These are phyloP conservation scores for Pelecanoides urinatrix DNA, from an alignment of 2,113 vertebrate species.

Conservation along the genomic window DNA sequence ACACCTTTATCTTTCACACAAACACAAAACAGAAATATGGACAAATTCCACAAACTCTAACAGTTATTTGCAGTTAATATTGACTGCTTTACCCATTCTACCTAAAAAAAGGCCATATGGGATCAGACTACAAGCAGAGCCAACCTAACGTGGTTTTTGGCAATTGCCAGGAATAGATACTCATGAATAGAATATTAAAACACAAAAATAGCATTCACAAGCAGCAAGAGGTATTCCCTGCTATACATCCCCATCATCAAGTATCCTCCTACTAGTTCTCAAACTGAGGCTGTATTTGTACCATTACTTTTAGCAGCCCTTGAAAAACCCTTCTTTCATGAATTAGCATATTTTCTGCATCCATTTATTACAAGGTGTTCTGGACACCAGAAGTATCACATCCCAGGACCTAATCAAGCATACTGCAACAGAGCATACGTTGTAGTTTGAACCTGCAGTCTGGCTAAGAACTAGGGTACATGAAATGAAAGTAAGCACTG, in stretches of 20 bases:
- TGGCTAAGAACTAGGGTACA: neutral
- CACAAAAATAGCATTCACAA: neutral
- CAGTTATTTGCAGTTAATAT: neutral
- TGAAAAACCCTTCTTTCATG: neutral
- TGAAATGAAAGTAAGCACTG: neutral
- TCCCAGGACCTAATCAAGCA: neutral
- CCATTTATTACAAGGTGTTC: neutral
- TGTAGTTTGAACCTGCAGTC: neutral
- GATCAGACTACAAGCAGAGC: neutral
- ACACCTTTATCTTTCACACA: neutral
- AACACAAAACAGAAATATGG: neutral
- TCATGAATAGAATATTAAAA: neutral
- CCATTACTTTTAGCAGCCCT: neutral
- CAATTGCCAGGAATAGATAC: neutral
- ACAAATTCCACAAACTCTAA: neutral
- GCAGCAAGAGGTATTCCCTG: neutral
- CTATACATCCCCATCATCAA: neutral
- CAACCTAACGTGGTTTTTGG: neutral
- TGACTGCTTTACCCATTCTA: neutral
- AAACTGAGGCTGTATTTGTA: neutral
- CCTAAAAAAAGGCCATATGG: neutral
- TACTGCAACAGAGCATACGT: fast-evolving
- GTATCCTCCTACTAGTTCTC: neutral
- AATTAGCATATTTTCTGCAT: neutral
- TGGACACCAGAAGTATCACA: neutral